A percentile compares a stretch with the other conserved stretches of the same genome.
These are phyloP conservation scores for Dryobates pubescens DNA, from an alignment of 2,797 vertebrate species.

Conservation along the genomic window DNA sequence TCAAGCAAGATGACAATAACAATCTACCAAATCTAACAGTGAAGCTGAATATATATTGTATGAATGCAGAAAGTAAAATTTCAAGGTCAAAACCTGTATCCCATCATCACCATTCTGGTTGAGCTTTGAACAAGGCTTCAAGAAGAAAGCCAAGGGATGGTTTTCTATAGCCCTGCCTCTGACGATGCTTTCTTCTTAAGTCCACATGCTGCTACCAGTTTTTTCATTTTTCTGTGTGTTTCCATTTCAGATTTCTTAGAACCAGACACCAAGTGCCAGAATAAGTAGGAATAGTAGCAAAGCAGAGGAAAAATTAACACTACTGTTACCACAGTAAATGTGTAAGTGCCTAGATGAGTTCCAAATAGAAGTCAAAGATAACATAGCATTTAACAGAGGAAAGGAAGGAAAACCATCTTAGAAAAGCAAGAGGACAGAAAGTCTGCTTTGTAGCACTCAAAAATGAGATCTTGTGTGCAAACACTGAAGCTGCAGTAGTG, in stretches of 20 bases:
- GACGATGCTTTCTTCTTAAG: not conserved
- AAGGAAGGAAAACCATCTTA: not conserved
- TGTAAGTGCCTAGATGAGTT: not conserved
- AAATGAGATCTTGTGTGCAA: not conserved
- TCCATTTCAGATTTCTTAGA: not conserved
- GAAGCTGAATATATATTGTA: not conserved
- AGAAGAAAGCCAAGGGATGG: not conserved
- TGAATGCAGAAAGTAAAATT: not conserved
- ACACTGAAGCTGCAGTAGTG: not conserved
- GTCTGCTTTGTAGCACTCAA: not conserved
- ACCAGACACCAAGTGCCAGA: not conserved
- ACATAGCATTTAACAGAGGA: not conserved
- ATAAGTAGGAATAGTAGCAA: not conserved
- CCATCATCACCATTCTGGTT: not conserved
- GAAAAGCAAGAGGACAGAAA: not conserved
- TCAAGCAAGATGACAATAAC: not conserved
- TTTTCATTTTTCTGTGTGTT: not conserved
- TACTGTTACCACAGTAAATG: not conserved
- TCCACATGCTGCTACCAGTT: not conserved
- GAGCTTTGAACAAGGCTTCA: not conserved
- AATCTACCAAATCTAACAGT: not conserved
- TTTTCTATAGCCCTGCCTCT: not conserved
- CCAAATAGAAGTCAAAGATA: accelerated
- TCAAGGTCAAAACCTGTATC: not conserved
- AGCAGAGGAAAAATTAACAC: not conserved